Evolutionary conservation across 2,888 invertebrate genomes (phyloP).

Genomic region (Agapostemon virescens): DNA sequence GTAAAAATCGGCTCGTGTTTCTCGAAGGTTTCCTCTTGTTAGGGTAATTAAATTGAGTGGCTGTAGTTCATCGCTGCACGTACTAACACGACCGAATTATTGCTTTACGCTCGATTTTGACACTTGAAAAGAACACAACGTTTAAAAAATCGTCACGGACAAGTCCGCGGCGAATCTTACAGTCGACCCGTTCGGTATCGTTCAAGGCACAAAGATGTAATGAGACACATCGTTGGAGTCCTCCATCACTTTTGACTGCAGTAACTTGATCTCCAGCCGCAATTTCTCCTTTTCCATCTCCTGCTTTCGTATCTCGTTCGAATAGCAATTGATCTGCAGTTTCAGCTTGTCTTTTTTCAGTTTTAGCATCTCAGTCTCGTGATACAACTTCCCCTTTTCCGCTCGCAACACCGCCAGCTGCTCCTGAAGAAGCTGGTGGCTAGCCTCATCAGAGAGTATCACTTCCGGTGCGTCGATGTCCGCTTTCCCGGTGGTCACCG

Average conservation of each 20-base stretch:
- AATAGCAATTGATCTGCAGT: conserved; percentile 73
- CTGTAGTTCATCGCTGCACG: not conserved
- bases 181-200: not conserved
- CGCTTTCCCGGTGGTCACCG: conserved; percentile 39
- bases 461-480: conserved; percentile 61
- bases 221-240: conserved; percentile 77
- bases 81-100: not conserved
- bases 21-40: not conserved
- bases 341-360: conserved; percentile 81
- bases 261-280: conserved; percentile 75
- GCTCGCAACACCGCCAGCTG: conserved; percentile 77
- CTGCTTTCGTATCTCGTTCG: conserved; percentile 73
- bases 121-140: not conserved
- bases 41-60: not conserved
- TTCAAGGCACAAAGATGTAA: conserved; percentile 77
- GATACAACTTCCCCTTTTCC: conserved; percentile 74
- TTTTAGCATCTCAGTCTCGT: conserved; percentile 77
- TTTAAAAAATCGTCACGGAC: not conserved
- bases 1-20: too few species aligned
- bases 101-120: conserved; percentile 4
- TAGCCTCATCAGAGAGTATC: conserved; percentile 72
- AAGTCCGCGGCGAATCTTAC: not conserved
- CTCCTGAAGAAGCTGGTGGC: conserved; percentile 74
- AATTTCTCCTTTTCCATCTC: conserved; percentile 77
- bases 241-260: conserved; percentile 76